A percentile compares a stretch with the other conserved stretches of the same genome.
These are phyloP conservation scores for Menidia beryllina DNA, from an alignment of 2,113 vertebrate genomes.

Conservation along the genomic window DNA sequence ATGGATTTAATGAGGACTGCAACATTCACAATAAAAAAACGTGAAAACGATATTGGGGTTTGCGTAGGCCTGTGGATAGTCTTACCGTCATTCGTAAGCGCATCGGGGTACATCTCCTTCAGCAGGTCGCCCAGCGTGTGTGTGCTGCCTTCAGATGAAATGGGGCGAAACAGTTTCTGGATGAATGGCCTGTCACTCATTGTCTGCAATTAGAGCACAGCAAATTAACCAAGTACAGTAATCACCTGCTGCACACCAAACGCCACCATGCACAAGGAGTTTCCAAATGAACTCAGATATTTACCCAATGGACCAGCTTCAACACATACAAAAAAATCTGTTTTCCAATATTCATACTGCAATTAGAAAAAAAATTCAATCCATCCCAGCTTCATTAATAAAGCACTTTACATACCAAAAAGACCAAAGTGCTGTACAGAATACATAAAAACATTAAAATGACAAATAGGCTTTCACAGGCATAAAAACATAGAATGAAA, in stretches of 20 bases:
- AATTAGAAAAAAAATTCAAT: too few species aligned
- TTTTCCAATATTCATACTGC: too few species aligned
- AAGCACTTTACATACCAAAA: too few species aligned
- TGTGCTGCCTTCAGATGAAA: conserved; percentile 87
- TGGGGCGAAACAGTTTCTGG: conserved; percentile 95
- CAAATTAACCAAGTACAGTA: neutral
- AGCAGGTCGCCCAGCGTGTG: conserved; percentile 93
- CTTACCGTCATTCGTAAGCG: conserved; percentile 88
- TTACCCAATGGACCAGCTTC: neutral
- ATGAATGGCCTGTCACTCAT: conserved; percentile 92
- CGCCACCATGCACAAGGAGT: neutral
- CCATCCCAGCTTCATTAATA: too few species aligned
- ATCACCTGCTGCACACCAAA: neutral
- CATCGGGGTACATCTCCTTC: conserved; percentile 90
- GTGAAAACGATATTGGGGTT: neutral
- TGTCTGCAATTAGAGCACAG: conserved; percentile 79
- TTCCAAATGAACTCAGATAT: neutral
- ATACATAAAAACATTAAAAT: too few species aligned
- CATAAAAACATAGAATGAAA: too few species aligned
- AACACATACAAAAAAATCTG: neutral
- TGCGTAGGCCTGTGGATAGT: conserved; percentile 3
- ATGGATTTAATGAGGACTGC: neutral
- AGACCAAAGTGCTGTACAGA: too few species aligned
- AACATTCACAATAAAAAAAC: too few species aligned
- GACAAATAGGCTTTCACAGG: too few species aligned